Base-by-base conservation (phyloP, 2,113 vertebrate genomes). In the Menura novaehollandiae region DNA sequence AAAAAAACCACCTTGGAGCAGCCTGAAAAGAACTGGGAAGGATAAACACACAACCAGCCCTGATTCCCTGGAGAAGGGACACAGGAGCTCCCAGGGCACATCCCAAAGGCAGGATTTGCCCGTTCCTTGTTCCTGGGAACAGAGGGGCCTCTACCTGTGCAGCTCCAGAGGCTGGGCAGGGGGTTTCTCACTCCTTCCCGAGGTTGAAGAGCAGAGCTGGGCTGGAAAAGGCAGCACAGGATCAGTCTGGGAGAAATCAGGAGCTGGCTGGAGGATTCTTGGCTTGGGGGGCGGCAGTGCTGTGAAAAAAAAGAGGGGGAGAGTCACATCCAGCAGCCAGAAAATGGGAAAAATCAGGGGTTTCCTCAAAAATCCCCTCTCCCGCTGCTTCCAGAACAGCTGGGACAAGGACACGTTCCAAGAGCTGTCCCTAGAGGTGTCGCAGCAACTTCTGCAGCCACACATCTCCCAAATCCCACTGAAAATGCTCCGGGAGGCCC, bases 261-360 rank as follows among this genome's bases (percentile, higher is more conserved):
- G 98, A 96, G 64, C 96, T 96, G 93, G 97, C 92, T 78, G 98
- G 95, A 72, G 85, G 91, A 67, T 97, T 97, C 94, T 97, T 95
- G 96, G 96, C 58, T 76, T 98, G 97, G 35, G 60, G 95, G 51
- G 98, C 95, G 93, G 90, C 92, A 13, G 98, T 37, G 93, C 98
- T 97, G 96, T 88, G 71, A 85, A 58, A 82, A 91, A 68, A 64
- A 7, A 66, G 51, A 93, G 63, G 33, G 96, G 30, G 16, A 44
- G 18, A 66, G 89, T 92, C 96, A 95, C 5, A 37, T 96, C 91
- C 44, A 47, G 87, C 18, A 10, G 59, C 13, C 2, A 0, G 1
- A 23, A 33, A 52, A 46, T 0, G 16, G 1, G 58, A 41, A 30
- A 41, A 74, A 69, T 12, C 6, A 11, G 41, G 49, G 71, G 26